Conservation (phyloP, 1,140 invertebrate genomes). For the Cardiocondyla obscurior region DNA sequence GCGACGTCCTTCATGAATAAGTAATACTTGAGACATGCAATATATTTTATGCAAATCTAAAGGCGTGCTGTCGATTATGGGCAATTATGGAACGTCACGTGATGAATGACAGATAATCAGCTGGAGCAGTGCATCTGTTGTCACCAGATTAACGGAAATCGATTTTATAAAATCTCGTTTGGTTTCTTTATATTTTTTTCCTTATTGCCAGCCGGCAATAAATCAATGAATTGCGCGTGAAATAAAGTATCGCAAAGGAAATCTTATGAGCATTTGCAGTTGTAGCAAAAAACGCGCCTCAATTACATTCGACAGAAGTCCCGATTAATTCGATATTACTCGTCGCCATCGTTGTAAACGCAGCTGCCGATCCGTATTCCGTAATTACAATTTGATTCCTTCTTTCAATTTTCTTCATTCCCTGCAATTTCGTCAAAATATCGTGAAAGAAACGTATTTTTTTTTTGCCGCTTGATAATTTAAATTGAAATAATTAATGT, state of each 20-base stretch:
- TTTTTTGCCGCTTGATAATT: conserved; percentile 1
- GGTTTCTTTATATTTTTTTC: not conserved
- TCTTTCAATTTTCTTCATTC: not conserved
- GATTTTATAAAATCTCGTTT: conserved; percentile 14
- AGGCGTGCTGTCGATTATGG: not conserved
- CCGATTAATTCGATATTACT: conserved; percentile 47
- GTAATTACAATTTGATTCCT: conserved; percentile 39
- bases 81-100: not conserved
- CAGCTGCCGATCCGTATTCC: conserved; percentile 22
- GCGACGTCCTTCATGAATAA: conserved; percentile 22
- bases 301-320: conserved; percentile 34
- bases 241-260: not conserved
- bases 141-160: not conserved
- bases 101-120: not conserved
- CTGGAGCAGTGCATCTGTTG: not conserved
- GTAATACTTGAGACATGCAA: not conserved
- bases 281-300: not conserved
- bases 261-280: not conserved
- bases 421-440: conserved; percentile 18
- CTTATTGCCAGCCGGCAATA: not conserved
- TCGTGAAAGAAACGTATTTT: not conserved
- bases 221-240: not conserved
- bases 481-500: not conserved
- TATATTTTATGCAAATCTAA: not conserved
- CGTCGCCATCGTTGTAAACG: conserved; percentile 32